Evolutionary conservation across 2,888 invertebrate species (phyloP), one percentile per base, ranked within the genome.

Genomic region (Acrocyrtus sp.): DNA sequence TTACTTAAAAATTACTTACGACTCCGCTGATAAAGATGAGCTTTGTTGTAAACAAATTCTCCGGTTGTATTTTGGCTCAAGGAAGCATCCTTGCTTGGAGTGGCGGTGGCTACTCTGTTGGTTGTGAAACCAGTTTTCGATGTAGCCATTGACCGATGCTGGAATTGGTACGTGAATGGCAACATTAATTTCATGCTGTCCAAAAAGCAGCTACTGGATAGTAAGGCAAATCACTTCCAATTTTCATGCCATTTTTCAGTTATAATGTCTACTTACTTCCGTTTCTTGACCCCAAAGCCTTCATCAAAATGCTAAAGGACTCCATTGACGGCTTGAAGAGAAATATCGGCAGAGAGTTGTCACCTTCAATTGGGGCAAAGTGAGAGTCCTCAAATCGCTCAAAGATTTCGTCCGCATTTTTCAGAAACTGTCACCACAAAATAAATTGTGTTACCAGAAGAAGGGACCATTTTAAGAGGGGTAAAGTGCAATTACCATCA

Each of bases 261-360:
- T n/a, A n/a, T n/a, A n/a, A n/a, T n/a, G n/a, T 34, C 17, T 26
- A 56, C 69, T 56, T 62, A 70, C 69, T 62, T 62, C 69, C 69
- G 34, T 70, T 70, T 26, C 69, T 34, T n/a, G 61, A 48, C 4
- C 50, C 48, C n/a, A 70, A 24, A 27, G 69, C 54, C 26, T 62
- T 70, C 69, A 56, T 70, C 41, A 70, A 15, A 22, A 62, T 62
- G n/a, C 27, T 57, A 50, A 56, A 62, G 1, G 56, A 47, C 17
- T 62, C 62, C 62, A 70, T 12, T 5, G 56, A 62, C 4, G 69
- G 69, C 5, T 62, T 62, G 51, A 45, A 70, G 19, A 56, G 17
- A 43, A 70, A 70, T 17, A 70, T 70, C 0, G 62, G 17, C 22
- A 70, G 24, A 2, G 22, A 43, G 3, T 4, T 41, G 51, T 70